These are phyloP conservation scores for Leucophenga varia DNA, from an alignment of 1,140 invertebrate genomes.

Conservation along the genomic window DNA sequence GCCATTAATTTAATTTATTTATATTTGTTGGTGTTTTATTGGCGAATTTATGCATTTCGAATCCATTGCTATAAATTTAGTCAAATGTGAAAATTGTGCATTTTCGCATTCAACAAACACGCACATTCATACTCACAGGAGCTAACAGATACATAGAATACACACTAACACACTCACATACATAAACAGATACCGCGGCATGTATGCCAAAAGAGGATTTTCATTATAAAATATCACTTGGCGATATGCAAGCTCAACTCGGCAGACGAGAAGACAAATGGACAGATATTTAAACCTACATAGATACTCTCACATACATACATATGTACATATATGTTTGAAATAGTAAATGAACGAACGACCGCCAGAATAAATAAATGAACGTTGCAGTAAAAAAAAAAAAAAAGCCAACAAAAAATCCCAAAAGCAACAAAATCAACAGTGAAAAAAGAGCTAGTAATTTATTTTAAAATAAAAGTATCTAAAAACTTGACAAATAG, in stretches of 20 bases:
- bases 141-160: constrained; percentile 7
- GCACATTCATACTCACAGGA: constrained; percentile 1
- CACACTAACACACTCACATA: constrained; percentile 3
- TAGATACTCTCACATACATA: no score
- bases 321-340: no score
- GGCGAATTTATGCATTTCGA: constrained; percentile 42
- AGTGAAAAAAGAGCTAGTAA: constrained; percentile 43
- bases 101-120: constrained; percentile 31
- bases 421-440: constrained; percentile 16
- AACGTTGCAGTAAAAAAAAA: no score
- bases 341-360: no score
- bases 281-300: no score
- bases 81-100: constrained; percentile 55
- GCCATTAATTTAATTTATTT: constrained; percentile 55
- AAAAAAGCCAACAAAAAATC: no score
- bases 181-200: constrained; percentile 9
- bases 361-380: no score
- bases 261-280: no score
- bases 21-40: constrained; percentile 46
- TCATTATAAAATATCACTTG: constrained; percentile 52
- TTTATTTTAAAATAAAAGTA: constrained; percentile 51
- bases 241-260: constrained; percentile 1
- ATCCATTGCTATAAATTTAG: constrained; percentile 44
- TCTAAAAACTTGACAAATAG: constrained; percentile 48
- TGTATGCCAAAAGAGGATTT: constrained; percentile 39